A percentile compares a stretch with the other conserved stretches of the same genome.
phyloP scores from a whole-genome alignment of 2,888 invertebrate species.

The Argyresthia goedartella region DNA sequence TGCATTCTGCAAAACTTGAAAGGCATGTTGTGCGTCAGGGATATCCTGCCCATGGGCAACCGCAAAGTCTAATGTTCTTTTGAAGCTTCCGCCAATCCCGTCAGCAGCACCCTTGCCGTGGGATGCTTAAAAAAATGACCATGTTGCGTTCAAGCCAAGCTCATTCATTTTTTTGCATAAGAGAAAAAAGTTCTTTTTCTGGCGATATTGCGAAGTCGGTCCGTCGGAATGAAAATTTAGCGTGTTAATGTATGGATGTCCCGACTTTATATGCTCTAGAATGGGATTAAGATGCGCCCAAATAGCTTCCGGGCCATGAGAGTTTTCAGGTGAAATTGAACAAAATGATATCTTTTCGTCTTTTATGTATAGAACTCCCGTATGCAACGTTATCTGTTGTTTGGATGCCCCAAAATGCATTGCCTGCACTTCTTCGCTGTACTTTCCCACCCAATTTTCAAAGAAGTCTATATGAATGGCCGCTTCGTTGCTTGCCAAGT shows the following conservation, averaged over 20 bases:
- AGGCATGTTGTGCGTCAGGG: no score
- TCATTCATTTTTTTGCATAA: no score
- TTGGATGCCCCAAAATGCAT: background rate
- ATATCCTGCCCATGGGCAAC: no score
- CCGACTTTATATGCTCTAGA: conserved; percentile 12
- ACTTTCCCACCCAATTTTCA: conserved; percentile 2
- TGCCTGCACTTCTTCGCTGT: background rate
- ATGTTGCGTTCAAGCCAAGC: no score
- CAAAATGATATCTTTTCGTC: background rate
- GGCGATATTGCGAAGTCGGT: no score
- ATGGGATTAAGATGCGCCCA: conserved; percentile 8
- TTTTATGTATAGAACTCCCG: background rate
- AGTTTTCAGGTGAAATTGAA: background rate
- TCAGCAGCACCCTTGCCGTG: conserved; percentile 6
- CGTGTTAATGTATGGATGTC: background rate
- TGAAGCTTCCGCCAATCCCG: conserved; percentile 3
- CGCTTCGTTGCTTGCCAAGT: background rate
- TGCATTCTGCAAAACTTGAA: no score
- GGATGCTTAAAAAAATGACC: conserved; percentile 6
- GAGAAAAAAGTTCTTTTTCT: no score
- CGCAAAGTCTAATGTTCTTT: background rate
- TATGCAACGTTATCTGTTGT: background rate
- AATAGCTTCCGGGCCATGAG: conserved; percentile 3
- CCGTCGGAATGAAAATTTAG: no score
- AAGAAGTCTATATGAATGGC: background rate